phyloP scores from a whole-genome alignment of 2,797 vertebrate species.

The Acropternis orthonyx region DNA sequence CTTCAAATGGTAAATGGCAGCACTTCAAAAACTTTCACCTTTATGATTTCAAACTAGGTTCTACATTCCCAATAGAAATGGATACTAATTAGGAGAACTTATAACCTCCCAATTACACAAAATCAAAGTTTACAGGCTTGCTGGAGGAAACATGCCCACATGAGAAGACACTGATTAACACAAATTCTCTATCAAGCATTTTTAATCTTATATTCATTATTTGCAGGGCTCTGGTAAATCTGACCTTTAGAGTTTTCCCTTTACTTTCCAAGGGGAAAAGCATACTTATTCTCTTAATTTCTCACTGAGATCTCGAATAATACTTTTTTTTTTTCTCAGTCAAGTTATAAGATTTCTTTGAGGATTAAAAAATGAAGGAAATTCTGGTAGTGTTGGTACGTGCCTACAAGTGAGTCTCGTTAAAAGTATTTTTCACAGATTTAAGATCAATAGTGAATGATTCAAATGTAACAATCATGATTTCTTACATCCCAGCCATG shows the following conservation, averaged over 20 bases:
- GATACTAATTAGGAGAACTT: conserved; percentile 10
- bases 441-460: not conserved
- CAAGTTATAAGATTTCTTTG: not conserved
- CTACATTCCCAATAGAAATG: not conserved
- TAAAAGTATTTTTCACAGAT: not conserved
- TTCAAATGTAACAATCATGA: not conserved
- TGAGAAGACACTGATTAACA: conserved; percentile 24
- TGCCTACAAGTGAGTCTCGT: not conserved
- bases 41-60: conserved; percentile 32
- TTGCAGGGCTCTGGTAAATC: not conserved
- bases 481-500: not conserved
- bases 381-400: not conserved
- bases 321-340: not conserved
- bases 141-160: not conserved
- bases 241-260: not conserved
- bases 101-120: not conserved
- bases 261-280: not conserved
- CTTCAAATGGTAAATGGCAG: not conserved
- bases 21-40: not conserved
- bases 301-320: not conserved
- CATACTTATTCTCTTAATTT: not conserved
- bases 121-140: conserved; percentile 45
- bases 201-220: conserved; percentile 39
- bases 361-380: not conserved
- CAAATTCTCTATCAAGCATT: not conserved